A percentile compares a stretch with the other conserved stretches of the same genome.
Evolutionary conservation across 2,113 vertebrate species (phyloP).

Genomic region (Calidris pygmaea): DNA sequence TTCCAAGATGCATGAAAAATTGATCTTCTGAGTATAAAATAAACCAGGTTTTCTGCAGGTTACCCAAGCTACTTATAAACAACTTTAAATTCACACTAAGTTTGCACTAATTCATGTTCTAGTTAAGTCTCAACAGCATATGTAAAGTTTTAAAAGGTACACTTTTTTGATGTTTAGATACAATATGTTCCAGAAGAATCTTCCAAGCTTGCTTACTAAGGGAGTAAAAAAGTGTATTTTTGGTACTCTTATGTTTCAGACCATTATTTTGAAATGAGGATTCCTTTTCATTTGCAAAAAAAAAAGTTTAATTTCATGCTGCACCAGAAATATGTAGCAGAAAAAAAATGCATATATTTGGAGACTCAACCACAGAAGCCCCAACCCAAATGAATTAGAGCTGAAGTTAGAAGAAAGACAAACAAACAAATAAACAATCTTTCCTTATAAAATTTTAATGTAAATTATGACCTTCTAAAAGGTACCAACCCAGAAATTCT

Average conservation of each 20-base stretch:
- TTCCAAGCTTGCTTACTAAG: not conserved
- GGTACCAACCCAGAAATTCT: not conserved
- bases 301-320: not conserved
- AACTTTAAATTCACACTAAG: not conserved
- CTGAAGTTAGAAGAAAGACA: not conserved
- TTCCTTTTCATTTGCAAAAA: not conserved
- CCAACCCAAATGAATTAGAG: not conserved
- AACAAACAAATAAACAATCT: not conserved
- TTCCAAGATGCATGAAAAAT: constrained; percentile 7
- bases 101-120: not conserved
- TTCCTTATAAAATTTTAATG: not conserved
- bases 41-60: not conserved
- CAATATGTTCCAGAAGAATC: not conserved
- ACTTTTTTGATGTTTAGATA: not conserved
- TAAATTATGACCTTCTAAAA: not conserved
- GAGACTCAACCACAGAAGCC: not conserved
- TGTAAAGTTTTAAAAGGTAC: not conserved
- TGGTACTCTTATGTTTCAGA: not conserved
- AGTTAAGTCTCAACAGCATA: not conserved
- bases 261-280: not conserved
- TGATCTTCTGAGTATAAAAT: not conserved
- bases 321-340: not conserved
- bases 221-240: not conserved
- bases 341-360: not conserved
- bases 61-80: not conserved